Base-by-base conservation (phyloP, 2,113 vertebrate species). In the Arothron firmamentum region DNA sequence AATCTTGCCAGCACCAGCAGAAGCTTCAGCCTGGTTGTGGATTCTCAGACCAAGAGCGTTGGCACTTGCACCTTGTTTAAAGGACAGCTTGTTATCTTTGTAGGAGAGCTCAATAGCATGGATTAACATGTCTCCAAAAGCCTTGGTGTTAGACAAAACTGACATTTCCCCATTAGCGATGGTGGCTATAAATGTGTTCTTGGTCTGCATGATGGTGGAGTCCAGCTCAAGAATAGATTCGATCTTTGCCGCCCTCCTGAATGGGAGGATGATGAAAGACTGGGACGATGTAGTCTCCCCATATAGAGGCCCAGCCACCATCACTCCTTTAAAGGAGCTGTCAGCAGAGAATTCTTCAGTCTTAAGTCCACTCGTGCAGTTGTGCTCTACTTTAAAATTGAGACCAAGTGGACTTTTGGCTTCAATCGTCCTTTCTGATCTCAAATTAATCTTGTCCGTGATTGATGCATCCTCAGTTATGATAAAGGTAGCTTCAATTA, bases 31-130 rank as follows among this genome's bases (percentile, higher is more conserved):
- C 4, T 91, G 91, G 80, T 92, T 93, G 42, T 64, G 83, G 20
- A 92, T 85, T 46, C 83, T 88, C 57, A 89, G 81, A 6, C 92
- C 82, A 56, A 79, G 70, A 49, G 85, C 92, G 43, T 72, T 81
- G 19, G 90, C 92, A 11, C 28, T 92, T 56, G 92, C 90, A 62
- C 94, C 90, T 34, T 90, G 93, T 74, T 89, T 93, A 52, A 95
- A 23, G 45, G 85, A 88, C 63, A 96, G 67, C 28, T 88, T 89
- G 5, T 67, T 86, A 49, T 93, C 91, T 75, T 90, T 92, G 23
- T 88, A 79, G 25, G 75, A 77, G 55, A 95, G 52, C 64, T 93
- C 91, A 77, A 89, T 92, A 8, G 65, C 87, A 49, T 97, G 92
- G 56, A 85, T 92, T 54, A 98, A 2, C 1, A 77, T 19, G 48